Conservation (phyloP, 2,888 invertebrate species). For the Agrochola circellaris region DNA sequence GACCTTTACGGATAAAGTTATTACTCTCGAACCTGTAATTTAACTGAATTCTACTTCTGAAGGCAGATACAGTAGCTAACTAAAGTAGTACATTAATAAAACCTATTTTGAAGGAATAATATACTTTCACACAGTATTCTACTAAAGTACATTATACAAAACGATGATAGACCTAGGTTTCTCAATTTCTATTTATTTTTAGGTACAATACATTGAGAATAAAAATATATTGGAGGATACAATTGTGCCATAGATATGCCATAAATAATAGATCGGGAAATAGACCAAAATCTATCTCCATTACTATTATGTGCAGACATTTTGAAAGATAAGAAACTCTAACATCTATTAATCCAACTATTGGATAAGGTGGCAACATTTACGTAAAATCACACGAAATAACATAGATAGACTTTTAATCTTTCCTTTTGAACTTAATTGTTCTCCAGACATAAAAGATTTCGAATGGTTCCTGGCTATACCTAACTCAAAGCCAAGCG, state of each 20-base stretch:
- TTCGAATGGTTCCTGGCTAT: conserved; percentile 12
- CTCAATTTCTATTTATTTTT: not conserved
- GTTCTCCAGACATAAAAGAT: conserved; percentile 19
- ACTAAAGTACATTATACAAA: not conserved
- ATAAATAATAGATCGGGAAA: too few species aligned
- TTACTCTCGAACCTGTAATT: not conserved
- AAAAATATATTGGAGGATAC: not conserved
- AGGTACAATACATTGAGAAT: not conserved
- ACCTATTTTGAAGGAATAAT: not conserved
- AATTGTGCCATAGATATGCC: not conserved
- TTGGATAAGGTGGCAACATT: not conserved
- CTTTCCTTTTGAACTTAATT: not conserved
- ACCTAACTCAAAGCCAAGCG: conserved; percentile 14
- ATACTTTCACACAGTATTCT: not conserved
- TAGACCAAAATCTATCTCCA: not conserved
- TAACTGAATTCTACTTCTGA: not conserved
- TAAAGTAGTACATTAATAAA: not conserved
- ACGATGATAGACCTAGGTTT: not conserved
- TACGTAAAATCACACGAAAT: not conserved
- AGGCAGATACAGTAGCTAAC: not conserved
- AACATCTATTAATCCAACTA: not conserved
- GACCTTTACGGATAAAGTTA: not conserved
- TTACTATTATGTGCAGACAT: not conserved
- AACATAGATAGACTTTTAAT: not conserved
- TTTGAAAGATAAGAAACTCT: not conserved